A percentile compares a stretch with the other conserved stretches of the same genome.
Conservation (phyloP, 2,113 vertebrate genomes). For the Micromys minutus region DNA sequence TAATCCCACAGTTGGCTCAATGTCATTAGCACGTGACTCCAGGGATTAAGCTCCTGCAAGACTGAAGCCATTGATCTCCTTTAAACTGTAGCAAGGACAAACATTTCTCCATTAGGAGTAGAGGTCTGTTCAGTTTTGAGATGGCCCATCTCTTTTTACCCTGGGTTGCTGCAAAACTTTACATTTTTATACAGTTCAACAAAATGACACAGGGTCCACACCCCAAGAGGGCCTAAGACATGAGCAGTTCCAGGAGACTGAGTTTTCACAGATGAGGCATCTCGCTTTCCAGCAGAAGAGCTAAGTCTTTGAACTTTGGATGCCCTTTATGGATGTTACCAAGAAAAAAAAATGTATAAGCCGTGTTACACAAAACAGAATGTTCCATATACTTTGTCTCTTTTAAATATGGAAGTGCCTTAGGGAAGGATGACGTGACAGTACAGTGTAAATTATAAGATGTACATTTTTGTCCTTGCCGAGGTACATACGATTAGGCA, state of each 20-base stretch:
- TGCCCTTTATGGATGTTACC: conserved; percentile 48
- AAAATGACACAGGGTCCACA: background rate
- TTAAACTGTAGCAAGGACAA: background rate
- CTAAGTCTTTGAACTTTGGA: conserved; percentile 24
- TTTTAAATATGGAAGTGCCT: conserved; percentile 8
- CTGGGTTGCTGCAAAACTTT: conserved; percentile 14
- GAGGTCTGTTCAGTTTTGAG: conserved; percentile 5
- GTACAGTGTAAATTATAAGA: background rate
- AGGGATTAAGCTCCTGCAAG: background rate
- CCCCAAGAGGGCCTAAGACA: conserved; percentile 21
- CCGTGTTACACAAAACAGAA: background rate
- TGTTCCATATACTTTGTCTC: background rate
- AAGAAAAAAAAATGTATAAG: background rate
- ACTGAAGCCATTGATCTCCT: background rate
- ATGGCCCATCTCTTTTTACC: background rate
- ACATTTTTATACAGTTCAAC: background rate
- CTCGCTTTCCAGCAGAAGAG: conserved; percentile 18
- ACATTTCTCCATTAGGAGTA: background rate
- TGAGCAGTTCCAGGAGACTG: background rate
- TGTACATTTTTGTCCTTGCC: conserved; percentile 13
- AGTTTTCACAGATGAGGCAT: background rate
- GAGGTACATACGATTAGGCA: background rate
- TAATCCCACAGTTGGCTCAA: background rate
- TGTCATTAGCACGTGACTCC: background rate
- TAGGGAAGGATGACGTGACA: conserved; percentile 6